Conservation (phyloP, 2,888 invertebrate genomes). For the Sipunculus nudus region DNA sequence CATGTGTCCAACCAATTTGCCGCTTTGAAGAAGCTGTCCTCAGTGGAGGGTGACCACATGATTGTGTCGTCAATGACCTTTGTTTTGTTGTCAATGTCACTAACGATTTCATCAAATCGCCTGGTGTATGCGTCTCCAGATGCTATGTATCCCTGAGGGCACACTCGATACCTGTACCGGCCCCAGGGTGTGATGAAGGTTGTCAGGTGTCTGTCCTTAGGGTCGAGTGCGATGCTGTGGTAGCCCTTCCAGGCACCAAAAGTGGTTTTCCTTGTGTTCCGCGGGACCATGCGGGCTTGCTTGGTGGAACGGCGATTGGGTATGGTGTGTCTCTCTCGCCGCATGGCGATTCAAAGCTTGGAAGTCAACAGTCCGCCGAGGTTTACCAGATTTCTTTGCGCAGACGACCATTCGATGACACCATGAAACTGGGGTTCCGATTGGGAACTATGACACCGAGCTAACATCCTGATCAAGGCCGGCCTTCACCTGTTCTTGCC, state of each 20-base stretch:
- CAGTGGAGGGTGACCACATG: slow-evolving; percentile 34
- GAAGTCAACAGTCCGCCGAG: slow-evolving; percentile 43
- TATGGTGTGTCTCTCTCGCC: slow-evolving; percentile 40
- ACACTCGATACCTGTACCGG: slow-evolving; percentile 31
- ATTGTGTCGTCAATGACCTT: slow-evolving; percentile 43
- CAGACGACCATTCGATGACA: slow-evolving; percentile 28
- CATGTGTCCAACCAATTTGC: slow-evolving; percentile 35
- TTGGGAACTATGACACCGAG: too few species aligned
- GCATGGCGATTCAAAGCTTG: slow-evolving; percentile 44
- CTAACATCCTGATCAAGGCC: slow-evolving; percentile 27
- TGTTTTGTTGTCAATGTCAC: slow-evolving; percentile 44
- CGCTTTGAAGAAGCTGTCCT: slow-evolving; percentile 40
- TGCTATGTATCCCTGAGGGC: slow-evolving; percentile 33
- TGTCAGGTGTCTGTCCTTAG: slow-evolving; percentile 21
- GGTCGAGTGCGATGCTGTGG: slow-evolving; percentile 9
- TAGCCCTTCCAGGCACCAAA: slow-evolving; percentile 35
- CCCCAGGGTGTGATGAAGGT: slow-evolving; percentile 42
- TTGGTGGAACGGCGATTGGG: slow-evolving; percentile 40
- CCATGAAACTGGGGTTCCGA: slow-evolving; percentile 22
- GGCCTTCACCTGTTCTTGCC: slow-evolving; percentile 27
- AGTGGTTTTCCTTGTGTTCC: slow-evolving; percentile 35
- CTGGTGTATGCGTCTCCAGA: slow-evolving; percentile 18
- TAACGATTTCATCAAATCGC: slow-evolving; percentile 41
- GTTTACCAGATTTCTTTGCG: slow-evolving; percentile 37
- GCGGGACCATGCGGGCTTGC: slow-evolving; percentile 42